Evolutionary conservation across 2,888 invertebrate genomes (phyloP).

Genomic region (Tetheella fluctuosa): DNA sequence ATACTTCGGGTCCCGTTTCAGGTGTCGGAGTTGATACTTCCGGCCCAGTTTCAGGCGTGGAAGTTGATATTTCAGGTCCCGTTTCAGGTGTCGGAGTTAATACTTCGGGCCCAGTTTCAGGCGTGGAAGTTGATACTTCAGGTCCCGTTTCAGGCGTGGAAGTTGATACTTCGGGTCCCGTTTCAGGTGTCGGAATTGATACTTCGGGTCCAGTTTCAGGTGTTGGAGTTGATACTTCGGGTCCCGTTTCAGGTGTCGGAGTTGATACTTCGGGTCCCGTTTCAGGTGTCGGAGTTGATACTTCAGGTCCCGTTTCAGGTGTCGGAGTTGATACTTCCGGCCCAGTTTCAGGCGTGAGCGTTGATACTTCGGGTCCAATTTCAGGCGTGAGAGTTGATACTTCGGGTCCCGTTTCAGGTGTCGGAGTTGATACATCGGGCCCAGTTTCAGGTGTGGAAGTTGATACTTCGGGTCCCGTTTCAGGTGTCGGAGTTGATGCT

Average conservation of each 20-base stretch:
- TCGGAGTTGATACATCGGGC: neutral
- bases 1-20: constrained; percentile 16
- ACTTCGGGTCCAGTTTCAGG: constrained; percentile 10
- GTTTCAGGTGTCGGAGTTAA: neutral
- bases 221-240: constrained; percentile 13
- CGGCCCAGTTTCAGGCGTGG: constrained; percentile 16
- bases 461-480: neutral
- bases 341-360: constrained; percentile 18
- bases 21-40: constrained; percentile 13
- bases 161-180: constrained; percentile 15
- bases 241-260: constrained; percentile 11
- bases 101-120: constrained; percentile 3
- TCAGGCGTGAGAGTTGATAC: constrained; percentile 12
- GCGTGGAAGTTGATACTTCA: constrained; percentile 10
- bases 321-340: too few relatives aligned
- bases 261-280: constrained; percentile 16
- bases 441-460: constrained; percentile 5
- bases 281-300: too few relatives aligned
- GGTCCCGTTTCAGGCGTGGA: constrained; percentile 18
- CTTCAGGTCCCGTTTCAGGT: too few relatives aligned
- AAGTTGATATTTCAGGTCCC: constrained; percentile 16
- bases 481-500: constrained; percentile 11
- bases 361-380: neutral
- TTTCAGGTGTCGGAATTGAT: constrained; percentile 13
- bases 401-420: constrained; percentile 6